These are phyloP conservation scores for Pseudopodoces humilis DNA, from an alignment of 2,113 vertebrate genomes.

Conservation along the genomic window DNA sequence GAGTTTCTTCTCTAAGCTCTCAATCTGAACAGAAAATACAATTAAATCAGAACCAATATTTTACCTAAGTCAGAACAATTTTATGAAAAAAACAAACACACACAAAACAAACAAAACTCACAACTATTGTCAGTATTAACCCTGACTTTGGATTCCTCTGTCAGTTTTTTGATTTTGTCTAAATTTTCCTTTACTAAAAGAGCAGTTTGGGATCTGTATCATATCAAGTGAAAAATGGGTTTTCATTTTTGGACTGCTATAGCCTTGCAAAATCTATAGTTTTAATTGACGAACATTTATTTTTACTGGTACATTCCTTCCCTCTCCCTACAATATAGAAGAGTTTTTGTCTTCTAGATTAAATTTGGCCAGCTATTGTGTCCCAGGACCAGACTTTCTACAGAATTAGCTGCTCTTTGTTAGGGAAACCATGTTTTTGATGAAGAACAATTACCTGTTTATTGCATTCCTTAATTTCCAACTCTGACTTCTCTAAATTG, in stretches of 20 bases:
- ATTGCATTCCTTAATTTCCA: conserved; percentile 79
- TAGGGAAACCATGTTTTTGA: neutral
- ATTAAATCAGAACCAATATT: neutral
- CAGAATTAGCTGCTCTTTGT: neutral
- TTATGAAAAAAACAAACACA: neutral
- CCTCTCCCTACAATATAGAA: neutral
- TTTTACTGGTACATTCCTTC: neutral
- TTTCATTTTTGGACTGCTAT: neutral
- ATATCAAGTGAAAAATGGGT: neutral
- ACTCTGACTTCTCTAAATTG: conserved; percentile 80
- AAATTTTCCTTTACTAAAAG: neutral
- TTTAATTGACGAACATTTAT: neutral
- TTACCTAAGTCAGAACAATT: neutral
- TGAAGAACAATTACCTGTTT: conserved; percentile 76
- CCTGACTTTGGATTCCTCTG: neutral
- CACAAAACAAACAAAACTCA: neutral
- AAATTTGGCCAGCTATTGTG: neutral
- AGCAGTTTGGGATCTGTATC: neutral
- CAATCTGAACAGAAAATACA: conserved; percentile 63
- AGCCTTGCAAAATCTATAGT: neutral
- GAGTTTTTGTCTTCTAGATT: neutral
- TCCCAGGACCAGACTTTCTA: neutral
- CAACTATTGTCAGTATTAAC: neutral
- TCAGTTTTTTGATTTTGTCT: neutral
- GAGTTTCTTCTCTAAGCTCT: conserved; percentile 72